Evolutionary conservation across 2,797 vertebrate species (phyloP).

Genomic region (Chloroceryle inda): DNA sequence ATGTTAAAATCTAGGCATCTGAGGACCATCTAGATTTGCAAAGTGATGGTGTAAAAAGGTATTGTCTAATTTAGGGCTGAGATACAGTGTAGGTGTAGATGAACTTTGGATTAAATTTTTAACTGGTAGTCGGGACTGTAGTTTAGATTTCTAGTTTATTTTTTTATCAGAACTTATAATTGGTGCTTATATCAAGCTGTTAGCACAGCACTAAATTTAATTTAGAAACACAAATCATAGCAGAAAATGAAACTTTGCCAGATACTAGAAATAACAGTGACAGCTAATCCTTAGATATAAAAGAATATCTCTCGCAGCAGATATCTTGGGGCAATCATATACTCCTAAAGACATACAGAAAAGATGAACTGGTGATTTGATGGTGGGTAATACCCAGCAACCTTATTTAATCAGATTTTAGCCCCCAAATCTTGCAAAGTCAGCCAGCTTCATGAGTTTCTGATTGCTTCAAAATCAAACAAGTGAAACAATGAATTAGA

Average conservation of each 20-base stretch:
- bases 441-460: not conserved
- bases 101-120: not conserved
- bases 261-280: not conserved
- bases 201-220: constrained; percentile 33
- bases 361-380: constrained; percentile 35
- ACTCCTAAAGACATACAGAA: not conserved
- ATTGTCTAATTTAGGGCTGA: not conserved
- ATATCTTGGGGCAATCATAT: constrained; percentile 18
- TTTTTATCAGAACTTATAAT: not conserved
- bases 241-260: constrained; percentile 36
- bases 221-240: constrained; percentile 45
- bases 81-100: not conserved
- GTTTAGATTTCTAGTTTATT: not conserved
- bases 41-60: not conserved
- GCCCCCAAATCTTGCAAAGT: constrained; percentile 29
- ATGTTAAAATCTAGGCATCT: constrained; percentile 25
- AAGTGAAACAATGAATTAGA: constrained; percentile 43
- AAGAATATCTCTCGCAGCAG: constrained; percentile 4
- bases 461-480: constrained; percentile 61
- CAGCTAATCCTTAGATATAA: constrained; percentile 26
- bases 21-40: not conserved
- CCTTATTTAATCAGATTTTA: constrained; percentile 51
- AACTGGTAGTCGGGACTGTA: not conserved
- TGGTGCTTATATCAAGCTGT: constrained; percentile 6
- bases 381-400: not conserved